These are phyloP conservation scores for Stegodyphus dumicola DNA, from an alignment of 1,140 invertebrate genomes.

Conservation along the genomic window DNA sequence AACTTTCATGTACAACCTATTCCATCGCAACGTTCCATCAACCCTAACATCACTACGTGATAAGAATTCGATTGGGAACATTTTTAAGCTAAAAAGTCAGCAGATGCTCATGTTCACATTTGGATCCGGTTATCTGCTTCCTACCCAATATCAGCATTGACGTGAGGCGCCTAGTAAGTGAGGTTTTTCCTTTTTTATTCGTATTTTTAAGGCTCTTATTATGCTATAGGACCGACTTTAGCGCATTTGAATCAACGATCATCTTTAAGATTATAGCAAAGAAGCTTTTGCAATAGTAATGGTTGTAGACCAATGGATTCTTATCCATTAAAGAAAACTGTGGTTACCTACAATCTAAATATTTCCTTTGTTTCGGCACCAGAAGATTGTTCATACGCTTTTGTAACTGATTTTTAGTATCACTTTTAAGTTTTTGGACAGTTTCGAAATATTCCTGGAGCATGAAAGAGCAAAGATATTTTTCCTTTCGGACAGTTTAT, in stretches of 20 bases:
- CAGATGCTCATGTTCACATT: not conserved
- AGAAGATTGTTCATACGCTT: no score
- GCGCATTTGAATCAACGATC: conserved; percentile 7
- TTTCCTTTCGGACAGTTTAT: no score
- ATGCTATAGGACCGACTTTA: conserved; percentile 1
- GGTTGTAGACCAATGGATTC: no score
- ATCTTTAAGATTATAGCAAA: not conserved
- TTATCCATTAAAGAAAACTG: no score
- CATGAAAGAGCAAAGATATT: no score
- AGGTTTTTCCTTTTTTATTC: not conserved
- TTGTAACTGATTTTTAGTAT: no score
- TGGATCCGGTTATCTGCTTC: conserved; percentile 14
- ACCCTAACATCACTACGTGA: conserved; percentile 17
- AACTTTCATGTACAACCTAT: not conserved
- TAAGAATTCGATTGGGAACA: not conserved
- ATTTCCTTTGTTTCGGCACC: no score
- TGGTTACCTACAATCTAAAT: no score
- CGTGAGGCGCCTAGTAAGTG: not conserved
- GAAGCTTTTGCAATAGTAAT: no score
- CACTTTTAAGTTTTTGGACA: no score
- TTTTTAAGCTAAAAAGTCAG: conserved; percentile 11
- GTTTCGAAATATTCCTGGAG: no score
- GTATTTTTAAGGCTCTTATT: conserved; percentile 12
- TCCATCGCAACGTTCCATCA: conserved; percentile 13
- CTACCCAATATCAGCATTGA: conserved; percentile 3